Conservation (phyloP, 2,797 vertebrate genomes). For the Neosilurus hyrtlii region DNA sequence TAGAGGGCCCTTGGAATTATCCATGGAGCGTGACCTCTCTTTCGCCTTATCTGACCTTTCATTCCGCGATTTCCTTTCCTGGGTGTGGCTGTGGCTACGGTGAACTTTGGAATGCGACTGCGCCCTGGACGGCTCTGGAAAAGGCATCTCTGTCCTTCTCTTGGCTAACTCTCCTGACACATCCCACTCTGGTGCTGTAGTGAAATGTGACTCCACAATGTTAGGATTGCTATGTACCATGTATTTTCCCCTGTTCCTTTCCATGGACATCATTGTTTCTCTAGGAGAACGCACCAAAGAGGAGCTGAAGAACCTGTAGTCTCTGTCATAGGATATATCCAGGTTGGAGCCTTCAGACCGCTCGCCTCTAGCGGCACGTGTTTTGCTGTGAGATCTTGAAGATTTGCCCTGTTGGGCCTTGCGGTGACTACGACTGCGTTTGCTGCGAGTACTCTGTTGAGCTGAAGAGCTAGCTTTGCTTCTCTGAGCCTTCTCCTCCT, state of each 20-base stretch:
- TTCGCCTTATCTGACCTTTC: conserved; percentile 94
- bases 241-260: conserved; percentile 84
- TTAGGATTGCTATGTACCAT: conserved; percentile 91
- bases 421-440: conserved; percentile 88
- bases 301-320: conserved; percentile 90
- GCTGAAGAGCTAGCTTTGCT: conserved; percentile 90
- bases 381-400: conserved; percentile 93
- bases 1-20: conserved; percentile 92
- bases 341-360: conserved; percentile 86
- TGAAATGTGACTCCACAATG: conserved; percentile 86
- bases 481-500: conserved; percentile 93
- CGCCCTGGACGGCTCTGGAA: conserved; percentile 93
- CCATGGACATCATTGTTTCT: conserved; percentile 89
- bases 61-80: conserved; percentile 92
- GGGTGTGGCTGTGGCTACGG: conserved; percentile 97
- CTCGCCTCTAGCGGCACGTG: conserved; percentile 85
- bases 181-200: conserved; percentile 96
- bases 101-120: conserved; percentile 96
- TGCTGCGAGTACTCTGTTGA: conserved; percentile 90
- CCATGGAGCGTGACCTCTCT: conserved; percentile 96
- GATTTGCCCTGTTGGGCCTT: conserved; percentile 88
- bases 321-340: conserved; percentile 81
- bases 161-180: conserved; percentile 96
- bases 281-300: conserved; percentile 86
- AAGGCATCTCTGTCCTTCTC: conserved; percentile 96